Percentiles rank a stretch among this genome's conserved stretches.
Conservation (phyloP, 2,797 vertebrate genomes). For the Oreochromis grahami region DNA sequence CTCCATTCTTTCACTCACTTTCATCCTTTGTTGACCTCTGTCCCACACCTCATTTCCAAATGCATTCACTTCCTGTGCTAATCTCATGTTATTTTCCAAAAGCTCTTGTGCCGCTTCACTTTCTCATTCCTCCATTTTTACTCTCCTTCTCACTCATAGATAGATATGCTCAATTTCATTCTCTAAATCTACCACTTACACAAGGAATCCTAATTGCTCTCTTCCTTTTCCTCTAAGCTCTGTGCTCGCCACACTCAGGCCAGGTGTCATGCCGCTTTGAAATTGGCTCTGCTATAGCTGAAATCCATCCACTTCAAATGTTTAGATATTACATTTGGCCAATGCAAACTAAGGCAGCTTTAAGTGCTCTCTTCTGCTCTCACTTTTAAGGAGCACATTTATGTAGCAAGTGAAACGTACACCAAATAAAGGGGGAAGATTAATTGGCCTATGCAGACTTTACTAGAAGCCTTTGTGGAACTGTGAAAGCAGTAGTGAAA, state of each 20-base stretch:
- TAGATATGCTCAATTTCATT: constrained; percentile 77
- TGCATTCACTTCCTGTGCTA: constrained; percentile 68
- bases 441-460: background rate
- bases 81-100: constrained; percentile 74
- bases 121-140: constrained; percentile 30
- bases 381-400: background rate
- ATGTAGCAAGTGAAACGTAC: background rate
- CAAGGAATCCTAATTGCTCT: constrained; percentile 77
- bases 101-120: constrained; percentile 26
- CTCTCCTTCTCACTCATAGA: constrained; percentile 33
- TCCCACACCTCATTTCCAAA: constrained; percentile 55
- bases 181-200: constrained; percentile 61
- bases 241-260: constrained; percentile 9
- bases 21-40: constrained; percentile 51
- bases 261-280: background rate
- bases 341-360: background rate
- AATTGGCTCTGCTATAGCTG: background rate
- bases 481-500: background rate
- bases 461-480: background rate
- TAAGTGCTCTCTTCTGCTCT: background rate
- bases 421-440: background rate
- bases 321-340: background rate
- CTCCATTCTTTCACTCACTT: constrained; percentile 54
- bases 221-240: constrained; percentile 61
- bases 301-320: constrained; percentile 1